Percentiles rank a stretch among this genome's conserved stretches.
Evolutionary conservation across 2,888 invertebrate species (phyloP).

Genomic region (Dioctria rufipes): DNA sequence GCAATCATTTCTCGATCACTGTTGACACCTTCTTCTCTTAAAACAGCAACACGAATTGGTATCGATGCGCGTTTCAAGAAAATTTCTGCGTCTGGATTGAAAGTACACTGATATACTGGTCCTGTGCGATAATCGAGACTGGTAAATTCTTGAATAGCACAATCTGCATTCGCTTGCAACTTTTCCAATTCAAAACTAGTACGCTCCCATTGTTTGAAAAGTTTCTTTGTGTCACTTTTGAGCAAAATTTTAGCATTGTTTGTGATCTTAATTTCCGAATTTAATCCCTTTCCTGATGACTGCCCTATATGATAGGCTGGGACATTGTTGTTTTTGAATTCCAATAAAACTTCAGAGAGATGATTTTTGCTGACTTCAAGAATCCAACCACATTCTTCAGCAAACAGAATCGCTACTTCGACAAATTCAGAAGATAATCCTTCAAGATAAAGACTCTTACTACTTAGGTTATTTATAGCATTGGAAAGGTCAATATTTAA

Average conservation of each 20-base stretch:
- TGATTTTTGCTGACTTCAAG: slow-evolving; percentile 79
- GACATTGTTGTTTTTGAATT: slow-evolving; percentile 77
- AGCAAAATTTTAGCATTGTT: slow-evolving; percentile 70
- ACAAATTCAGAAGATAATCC: slow-evolving; percentile 70
- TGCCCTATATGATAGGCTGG: slow-evolving; percentile 80
- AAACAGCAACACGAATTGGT: slow-evolving; percentile 85
- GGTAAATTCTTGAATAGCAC: slow-evolving; percentile 85
- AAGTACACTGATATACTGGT: slow-evolving; percentile 82
- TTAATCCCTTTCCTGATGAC: slow-evolving; percentile 78
- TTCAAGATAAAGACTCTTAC: slow-evolving; percentile 61
- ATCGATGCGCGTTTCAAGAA: slow-evolving; percentile 68
- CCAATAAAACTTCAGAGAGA: slow-evolving; percentile 74
- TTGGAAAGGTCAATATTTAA: slow-evolving; percentile 77
- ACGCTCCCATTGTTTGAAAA: slow-evolving; percentile 94
- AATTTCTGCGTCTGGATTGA: slow-evolving; percentile 76
- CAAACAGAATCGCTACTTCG: slow-evolving; percentile 81
- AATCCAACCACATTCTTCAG: slow-evolving; percentile 90
- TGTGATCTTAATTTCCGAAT: slow-evolving; percentile 65
- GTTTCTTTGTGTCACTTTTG: slow-evolving; percentile 76
- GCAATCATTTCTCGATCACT: slow-evolving; percentile 99
- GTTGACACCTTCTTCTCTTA: slow-evolving; percentile 95
- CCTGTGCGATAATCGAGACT: slow-evolving; percentile 79
- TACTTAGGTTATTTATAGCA: slow-evolving; percentile 64
- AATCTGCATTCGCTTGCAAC: slow-evolving; percentile 85
- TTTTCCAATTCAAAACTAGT: slow-evolving; percentile 93